These are phyloP conservation scores for Gobiocypris rarus DNA, from an alignment of 2,113 vertebrate species.

Conservation along the genomic window DNA sequence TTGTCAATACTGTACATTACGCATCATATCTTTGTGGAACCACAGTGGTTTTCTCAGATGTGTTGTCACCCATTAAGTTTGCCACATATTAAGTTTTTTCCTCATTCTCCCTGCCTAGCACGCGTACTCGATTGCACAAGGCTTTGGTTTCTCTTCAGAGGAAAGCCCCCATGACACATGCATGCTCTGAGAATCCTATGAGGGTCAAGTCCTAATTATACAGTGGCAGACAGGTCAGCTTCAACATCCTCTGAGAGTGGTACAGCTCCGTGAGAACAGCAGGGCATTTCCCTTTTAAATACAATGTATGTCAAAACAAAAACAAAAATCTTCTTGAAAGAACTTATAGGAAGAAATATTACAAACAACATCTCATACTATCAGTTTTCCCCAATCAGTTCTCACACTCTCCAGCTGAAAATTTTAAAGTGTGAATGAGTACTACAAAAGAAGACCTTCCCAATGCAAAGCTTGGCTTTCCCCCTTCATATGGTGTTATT, in stretches of 20 bases:
- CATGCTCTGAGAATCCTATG: constrained; percentile 4
- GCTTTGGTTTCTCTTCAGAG: not conserved
- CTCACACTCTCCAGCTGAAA: not conserved
- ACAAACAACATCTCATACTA: not conserved
- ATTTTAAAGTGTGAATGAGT: not conserved
- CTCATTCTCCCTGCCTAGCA: not conserved
- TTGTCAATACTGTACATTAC: not conserved
- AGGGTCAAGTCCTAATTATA: constrained; percentile 41
- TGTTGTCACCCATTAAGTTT: not conserved
- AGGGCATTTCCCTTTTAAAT: not conserved
- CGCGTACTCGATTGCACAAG: not conserved
- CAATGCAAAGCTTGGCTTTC: not conserved
- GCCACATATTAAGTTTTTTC: no score
- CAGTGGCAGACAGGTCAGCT: constrained; percentile 34
- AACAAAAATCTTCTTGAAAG: not conserved
- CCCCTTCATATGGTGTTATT: not conserved
- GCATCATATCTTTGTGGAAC: not conserved
- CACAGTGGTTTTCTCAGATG: not conserved
- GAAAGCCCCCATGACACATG: constrained; percentile 42
- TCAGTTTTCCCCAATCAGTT: not conserved
- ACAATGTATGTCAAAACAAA: not conserved
- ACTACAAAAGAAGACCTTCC: not conserved
- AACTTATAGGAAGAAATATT: not conserved
- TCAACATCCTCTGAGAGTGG: not conserved
- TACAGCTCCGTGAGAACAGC: not conserved